Conservation (phyloP, 2,113 vertebrate genomes). For the Planiliza haematocheilus region DNA sequence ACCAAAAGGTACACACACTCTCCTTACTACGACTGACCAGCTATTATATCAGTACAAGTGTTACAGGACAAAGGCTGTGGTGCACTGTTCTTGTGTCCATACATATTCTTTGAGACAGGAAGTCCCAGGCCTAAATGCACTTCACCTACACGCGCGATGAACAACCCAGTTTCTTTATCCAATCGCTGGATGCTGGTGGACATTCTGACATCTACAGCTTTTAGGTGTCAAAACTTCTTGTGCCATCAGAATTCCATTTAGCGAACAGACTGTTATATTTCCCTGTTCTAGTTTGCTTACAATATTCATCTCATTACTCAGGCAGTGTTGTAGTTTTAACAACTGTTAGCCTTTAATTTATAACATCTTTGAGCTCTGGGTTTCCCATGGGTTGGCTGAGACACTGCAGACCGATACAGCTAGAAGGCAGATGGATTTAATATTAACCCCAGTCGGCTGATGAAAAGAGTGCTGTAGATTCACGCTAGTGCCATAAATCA, state of each 20-base stretch:
- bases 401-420: constrained; percentile 74
- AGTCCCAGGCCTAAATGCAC: constrained; percentile 44
- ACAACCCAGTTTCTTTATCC: neutral
- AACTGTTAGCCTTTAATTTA: constrained; percentile 15
- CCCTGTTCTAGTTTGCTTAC: neutral
- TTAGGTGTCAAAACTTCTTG: too few relatives aligned
- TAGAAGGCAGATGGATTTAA: constrained; percentile 56
- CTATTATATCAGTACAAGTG: constrained; percentile 74
- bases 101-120: constrained; percentile 37
- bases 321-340: constrained; percentile 18
- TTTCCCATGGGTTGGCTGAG: constrained; percentile 59
- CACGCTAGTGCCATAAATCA: constrained; percentile 36
- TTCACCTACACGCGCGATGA: neutral
- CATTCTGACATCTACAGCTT: constrained; percentile 27
- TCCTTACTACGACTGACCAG: constrained; percentile 78
- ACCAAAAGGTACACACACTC: constrained; percentile 88
- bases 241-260: constrained; percentile 2
- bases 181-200: constrained; percentile 5
- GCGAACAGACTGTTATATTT: neutral
- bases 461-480: constrained; percentile 29
- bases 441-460: constrained; percentile 37
- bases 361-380: constrained; percentile 30
- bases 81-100: constrained; percentile 28
- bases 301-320: constrained; percentile 3
- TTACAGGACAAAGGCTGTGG: constrained; percentile 60